A percentile compares a stretch with the other conserved stretches of the same genome.
Evolutionary conservation across 92 coral and sea anemone species (phyloP).

Genomic region (Desmophyllum pertusum): DNA sequence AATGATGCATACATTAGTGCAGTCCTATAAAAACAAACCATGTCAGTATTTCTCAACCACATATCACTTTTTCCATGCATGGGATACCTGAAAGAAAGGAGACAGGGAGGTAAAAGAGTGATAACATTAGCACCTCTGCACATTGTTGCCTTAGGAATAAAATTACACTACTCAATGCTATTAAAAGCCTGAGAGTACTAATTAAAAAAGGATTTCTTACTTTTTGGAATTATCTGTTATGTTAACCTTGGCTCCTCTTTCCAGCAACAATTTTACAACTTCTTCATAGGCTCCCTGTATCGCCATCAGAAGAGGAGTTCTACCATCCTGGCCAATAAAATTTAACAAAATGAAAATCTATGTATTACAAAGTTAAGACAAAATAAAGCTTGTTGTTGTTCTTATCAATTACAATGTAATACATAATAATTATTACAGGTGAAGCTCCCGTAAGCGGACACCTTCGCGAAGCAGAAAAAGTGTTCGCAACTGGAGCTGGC

Average conservation of each 20-base stretch:
- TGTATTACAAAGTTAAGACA: no score
- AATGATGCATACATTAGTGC: conserved; percentile 94
- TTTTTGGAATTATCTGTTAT: conserved; percentile 91
- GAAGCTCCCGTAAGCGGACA: no score
- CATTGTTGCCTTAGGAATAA: no score
- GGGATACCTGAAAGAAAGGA: neutral
- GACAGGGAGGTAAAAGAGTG: no score
- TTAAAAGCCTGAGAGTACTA: neutral
- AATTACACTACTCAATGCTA: no score
- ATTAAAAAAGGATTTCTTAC: conserved; percentile 43
- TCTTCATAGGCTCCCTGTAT: conserved; percentile 92
- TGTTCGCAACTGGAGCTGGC: no score
- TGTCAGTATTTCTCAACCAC: neutral
- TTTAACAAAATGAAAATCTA: neutral
- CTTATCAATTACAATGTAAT: no score
- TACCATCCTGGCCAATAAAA: conserved; percentile 72
- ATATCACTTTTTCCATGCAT: neutral
- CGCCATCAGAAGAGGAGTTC: conserved; percentile 93
- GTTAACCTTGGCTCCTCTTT: conserved; percentile 93
- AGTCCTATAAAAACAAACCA: conserved; percentile 63
- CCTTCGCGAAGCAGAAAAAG: no score
- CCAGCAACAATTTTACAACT: conserved; percentile 77
- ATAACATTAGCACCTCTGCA: neutral
- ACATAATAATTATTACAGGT: no score
- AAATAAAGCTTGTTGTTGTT: no score